Base-by-base conservation (phyloP, 2,888 invertebrate species). In the Eilema sororculum region DNA sequence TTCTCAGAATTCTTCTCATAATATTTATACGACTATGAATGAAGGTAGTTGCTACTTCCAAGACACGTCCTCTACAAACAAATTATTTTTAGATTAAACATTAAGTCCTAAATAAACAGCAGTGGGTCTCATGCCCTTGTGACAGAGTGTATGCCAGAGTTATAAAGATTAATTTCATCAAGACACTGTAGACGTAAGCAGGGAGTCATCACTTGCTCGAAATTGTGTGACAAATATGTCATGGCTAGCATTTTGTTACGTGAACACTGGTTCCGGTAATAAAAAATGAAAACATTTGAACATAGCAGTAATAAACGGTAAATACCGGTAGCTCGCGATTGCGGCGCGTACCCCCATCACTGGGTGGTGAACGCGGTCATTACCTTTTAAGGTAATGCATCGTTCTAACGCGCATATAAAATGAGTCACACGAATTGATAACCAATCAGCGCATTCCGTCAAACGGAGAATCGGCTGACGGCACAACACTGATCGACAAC, bases 81-180 rank as follows among this genome's bases (percentile, higher is more conserved):
- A 73, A 68, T 76, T 71, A 74, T 78, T 69, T 74, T 79, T 60
- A 76, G 63, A 68, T 68, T 66, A 74, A 71, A 75, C n/a, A 67
- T 78, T 78, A 72, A 67, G 69, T 75, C 81, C 81, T 73, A 76
- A 76, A 72, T 73, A 80, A 80, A 79, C 77, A 81, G 63, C 37
- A 37, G 24, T 33, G 73, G 72, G 77, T 75, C 71, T 77, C 41
- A 73, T 74, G 65, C 57, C 16, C 10, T 16, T 56, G 20, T 68
- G 33, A 52, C 24, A 61, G 33, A 61, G 33, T 67, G 24, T 30
- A 20, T 10, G 22, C 30, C n/a, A 8, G 24, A 56, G 61, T 61
- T 24, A 61, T 62, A 13, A 25, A 56, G 20, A 57, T 57, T 56
- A 57, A 57, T 20, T 22, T 65, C 33, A 30, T 33, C 56, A 9